phyloP scores from a whole-genome alignment of 2,888 invertebrate species.

The Hypercompe scribonia region DNA sequence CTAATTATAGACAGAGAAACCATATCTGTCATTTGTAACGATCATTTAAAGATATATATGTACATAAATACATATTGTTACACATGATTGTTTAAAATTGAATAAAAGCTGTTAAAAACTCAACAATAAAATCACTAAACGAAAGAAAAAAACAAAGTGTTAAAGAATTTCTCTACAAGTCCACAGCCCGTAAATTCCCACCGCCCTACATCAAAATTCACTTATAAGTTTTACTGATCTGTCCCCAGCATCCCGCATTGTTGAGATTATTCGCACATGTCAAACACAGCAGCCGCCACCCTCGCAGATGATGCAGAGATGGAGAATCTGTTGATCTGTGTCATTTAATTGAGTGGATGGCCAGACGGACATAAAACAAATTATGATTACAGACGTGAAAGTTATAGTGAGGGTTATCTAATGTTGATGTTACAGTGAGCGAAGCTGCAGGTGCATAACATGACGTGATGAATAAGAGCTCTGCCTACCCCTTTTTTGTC shows the following conservation, averaged over 20 bases:
- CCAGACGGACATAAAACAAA: background rate
- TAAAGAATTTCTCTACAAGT: background rate
- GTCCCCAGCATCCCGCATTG: slow-evolving; percentile 46
- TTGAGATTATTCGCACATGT: slow-evolving; percentile 59
- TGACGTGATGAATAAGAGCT: too few relatives aligned
- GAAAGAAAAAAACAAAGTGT: background rate
- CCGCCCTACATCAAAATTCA: slow-evolving; percentile 40
- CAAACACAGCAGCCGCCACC: slow-evolving; percentile 49
- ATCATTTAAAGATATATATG: too few relatives aligned
- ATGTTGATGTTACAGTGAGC: too few relatives aligned
- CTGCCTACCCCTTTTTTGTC: too few relatives aligned
- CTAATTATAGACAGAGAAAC: too few relatives aligned
- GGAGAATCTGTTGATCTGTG: slow-evolving; percentile 13
- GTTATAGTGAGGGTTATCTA: too few relatives aligned
- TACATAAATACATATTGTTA: too few relatives aligned
- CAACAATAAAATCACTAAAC: too few relatives aligned
- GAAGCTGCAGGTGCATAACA: too few relatives aligned
- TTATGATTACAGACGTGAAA: background rate
- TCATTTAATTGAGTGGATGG: background rate
- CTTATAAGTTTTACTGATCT: slow-evolving; percentile 29
- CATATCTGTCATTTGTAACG: too few relatives aligned
- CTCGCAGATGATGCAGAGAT: slow-evolving; percentile 7
- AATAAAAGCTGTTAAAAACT: too few relatives aligned
- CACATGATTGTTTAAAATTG: too few relatives aligned
- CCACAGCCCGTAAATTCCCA: slow-evolving; percentile 11